Percentiles rank a stretch among this genome's conserved stretches.
Conservation (phyloP, 2,113 vertebrate genomes). For the Colinus virginianus region DNA sequence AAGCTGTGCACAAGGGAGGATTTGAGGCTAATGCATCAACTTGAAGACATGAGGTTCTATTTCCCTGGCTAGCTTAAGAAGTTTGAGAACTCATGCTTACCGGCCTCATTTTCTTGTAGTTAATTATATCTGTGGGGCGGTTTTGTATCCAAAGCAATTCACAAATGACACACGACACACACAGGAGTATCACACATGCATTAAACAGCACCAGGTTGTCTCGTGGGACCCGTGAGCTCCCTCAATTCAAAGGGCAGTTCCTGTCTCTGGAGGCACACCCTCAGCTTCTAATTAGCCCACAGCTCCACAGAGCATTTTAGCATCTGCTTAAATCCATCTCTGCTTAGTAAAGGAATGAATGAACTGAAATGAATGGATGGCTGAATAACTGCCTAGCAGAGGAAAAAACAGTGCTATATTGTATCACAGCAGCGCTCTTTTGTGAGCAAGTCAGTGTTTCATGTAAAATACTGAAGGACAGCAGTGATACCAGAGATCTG, state of each 20-base stretch:
- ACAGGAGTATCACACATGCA: neutral
- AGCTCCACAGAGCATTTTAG: conserved; percentile 62
- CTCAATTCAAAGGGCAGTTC: conserved; percentile 9
- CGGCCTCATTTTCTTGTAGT: neutral
- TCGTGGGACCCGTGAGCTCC: neutral
- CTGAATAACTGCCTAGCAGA: neutral
- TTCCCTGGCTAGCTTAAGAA: neutral
- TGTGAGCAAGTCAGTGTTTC: neutral
- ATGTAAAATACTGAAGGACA: neutral
- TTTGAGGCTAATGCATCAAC: neutral
- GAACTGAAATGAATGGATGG: conserved; percentile 12
- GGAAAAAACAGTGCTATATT: neutral
- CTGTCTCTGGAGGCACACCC: conserved; percentile 42
- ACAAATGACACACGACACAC: neutral
- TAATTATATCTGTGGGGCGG: neutral
- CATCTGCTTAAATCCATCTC: conserved; percentile 60
- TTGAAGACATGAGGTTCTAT: neutral
- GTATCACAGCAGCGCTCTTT: neutral
- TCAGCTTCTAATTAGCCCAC: conserved; percentile 60
- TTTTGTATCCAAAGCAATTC: conserved; percentile 26
- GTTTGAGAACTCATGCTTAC: neutral
- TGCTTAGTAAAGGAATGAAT: conserved; percentile 56
- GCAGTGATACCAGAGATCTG: neutral
- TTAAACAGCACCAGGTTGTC: neutral
- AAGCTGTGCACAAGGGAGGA: neutral